A percentile compares a stretch with the other conserved stretches of the same genome.
Conservation (phyloP, 2,113 vertebrate genomes). For the Gavialis gangeticus region DNA sequence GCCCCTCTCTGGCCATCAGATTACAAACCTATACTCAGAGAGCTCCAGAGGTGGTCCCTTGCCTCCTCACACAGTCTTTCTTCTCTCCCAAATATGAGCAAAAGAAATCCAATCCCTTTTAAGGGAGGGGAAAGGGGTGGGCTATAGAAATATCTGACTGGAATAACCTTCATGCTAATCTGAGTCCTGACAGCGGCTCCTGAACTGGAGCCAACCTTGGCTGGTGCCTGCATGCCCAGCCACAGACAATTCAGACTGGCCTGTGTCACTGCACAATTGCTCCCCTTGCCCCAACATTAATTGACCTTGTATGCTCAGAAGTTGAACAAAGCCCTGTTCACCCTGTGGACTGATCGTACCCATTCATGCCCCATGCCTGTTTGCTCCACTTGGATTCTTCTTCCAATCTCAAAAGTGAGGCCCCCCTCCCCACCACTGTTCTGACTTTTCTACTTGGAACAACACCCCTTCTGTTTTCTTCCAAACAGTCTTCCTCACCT, state of each 20-base stretch:
- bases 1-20: accelerated
- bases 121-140: conserved; percentile 41
- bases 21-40: not conserved
- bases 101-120: conserved; percentile 57
- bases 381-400: not conserved
- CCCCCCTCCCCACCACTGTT: not conserved
- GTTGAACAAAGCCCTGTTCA: not conserved
- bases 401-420: not conserved
- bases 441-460: not conserved
- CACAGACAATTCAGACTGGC: accelerated
- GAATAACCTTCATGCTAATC: conserved; percentile 67
- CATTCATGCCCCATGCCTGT: not conserved
- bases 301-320: not conserved
- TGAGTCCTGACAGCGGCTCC: conserved; percentile 1
- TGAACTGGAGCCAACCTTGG: conserved; percentile 22
- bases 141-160: conserved; percentile 42
- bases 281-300: not conserved
- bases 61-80: not conserved
- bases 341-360: not conserved
- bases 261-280: not conserved
- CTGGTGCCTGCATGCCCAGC: not conserved
- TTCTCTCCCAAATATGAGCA: not conserved
- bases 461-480: not conserved
- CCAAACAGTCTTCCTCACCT: not conserved
- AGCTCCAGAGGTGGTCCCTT: accelerated